Evolutionary conservation across 2,113 vertebrate genomes (phyloP), one percentile per base, ranked within the genome.

Genomic region (Grallaria varia): DNA sequence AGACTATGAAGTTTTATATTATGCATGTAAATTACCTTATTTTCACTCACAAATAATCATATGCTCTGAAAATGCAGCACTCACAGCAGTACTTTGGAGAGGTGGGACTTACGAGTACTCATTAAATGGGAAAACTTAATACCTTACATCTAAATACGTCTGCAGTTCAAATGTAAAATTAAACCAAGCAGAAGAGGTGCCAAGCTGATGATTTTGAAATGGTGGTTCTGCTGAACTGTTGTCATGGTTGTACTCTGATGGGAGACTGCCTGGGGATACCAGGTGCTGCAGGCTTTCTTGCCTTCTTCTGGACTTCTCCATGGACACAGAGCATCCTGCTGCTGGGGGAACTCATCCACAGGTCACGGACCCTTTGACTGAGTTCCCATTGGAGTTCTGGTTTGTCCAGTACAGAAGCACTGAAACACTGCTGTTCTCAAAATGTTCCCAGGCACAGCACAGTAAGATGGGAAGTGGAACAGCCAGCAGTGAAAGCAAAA

Each of bases 251-350:
- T 58, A n/a, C 66, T 59, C 58, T 25, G 71, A 59, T n/a, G 33
- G 64, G 28, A 76, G 64, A 39, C 50, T 50, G 27, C 33, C 58
- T 66, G 44, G 47, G 49, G 71, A n/a, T 15, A 33, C 31, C 19
- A 42, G 31, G 42, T 37, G 66, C 47, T 69, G 67, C 25, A 84
- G 12, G 27, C 25, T 63, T 90, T 42, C 14, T 20, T 33, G 56
- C 47, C 47, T 80, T 69, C 55, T 19, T 23, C 59, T 60, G 39
- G 30, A 60, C 22, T 60, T 33, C 8, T 13, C 40, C 83, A 67
- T 0, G 0, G 60, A 27, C 53, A 49, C 19, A 56, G 62, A 60
- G 30, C 0, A 0, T 49, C 31, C 40, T 62, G 40, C 27, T 81
- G 40, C 62, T 68, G 27, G 31, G 5, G 37, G 47, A 42, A 44